phyloP scores from a whole-genome alignment of 35 echinoderm and acorn worm genomes.

The Acanthaster planci region DNA sequence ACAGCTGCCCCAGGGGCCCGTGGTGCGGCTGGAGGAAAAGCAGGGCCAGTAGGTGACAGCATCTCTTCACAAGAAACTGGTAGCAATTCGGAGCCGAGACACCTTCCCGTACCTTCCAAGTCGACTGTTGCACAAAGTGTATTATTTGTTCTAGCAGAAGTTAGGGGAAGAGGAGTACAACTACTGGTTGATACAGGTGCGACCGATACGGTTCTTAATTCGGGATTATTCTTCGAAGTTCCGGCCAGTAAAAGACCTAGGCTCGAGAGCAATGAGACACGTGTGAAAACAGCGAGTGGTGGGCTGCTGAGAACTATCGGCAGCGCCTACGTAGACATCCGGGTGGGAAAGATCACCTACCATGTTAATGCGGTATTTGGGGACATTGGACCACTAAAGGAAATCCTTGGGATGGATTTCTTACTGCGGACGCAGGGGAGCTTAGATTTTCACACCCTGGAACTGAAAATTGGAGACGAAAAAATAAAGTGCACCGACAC shows the following conservation, averaged over 20 bases:
- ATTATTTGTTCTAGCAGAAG: neutral
- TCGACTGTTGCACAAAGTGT: no score
- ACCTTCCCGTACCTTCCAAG: no score
- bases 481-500: neutral
- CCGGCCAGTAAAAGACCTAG: neutral
- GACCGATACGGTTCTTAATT: neutral
- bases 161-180: neutral
- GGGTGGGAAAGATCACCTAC: neutral
- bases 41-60: neutral
- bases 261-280: neutral
- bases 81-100: neutral
- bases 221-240: neutral
- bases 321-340: neutral
- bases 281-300: neutral
- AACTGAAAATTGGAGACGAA: neutral
- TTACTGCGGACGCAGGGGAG: neutral
- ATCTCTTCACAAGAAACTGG: no score
- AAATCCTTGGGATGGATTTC: slow-evolving; percentile 44
- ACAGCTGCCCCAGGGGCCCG: neutral
- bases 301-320: neutral
- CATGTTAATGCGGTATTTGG: no score
- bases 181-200: neutral
- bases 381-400: slow-evolving; percentile 5
- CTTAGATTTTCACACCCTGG: neutral
- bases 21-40: neutral